Evolutionary conservation across 2,113 vertebrate genomes (phyloP).

Genomic region (Anolis sagrei): DNA sequence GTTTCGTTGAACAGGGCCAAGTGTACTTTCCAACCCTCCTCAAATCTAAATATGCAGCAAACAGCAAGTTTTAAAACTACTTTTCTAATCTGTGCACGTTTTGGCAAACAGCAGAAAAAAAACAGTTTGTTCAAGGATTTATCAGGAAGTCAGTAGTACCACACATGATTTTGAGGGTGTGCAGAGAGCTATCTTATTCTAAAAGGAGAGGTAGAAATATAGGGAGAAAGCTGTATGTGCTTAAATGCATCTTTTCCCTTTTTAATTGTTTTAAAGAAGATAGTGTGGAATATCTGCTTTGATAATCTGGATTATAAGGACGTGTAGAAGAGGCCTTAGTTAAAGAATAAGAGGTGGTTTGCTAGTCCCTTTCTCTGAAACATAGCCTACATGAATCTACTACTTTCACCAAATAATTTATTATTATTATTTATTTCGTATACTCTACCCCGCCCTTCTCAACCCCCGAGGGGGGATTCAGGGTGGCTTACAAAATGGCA

Average conservation of each 20-base stretch:
- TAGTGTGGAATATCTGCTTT: too few relatives aligned
- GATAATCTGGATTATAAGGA: too few relatives aligned
- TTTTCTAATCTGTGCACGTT: conserved; percentile 11
- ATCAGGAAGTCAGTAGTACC: conserved; percentile 29
- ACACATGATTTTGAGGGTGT: conserved; percentile 4
- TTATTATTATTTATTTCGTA: too few relatives aligned
- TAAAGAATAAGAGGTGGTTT: too few relatives aligned
- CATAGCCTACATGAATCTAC: too few relatives aligned
- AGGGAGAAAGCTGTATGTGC: conserved; percentile 1
- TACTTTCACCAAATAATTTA: too few relatives aligned
- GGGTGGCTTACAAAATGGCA: too few relatives aligned
- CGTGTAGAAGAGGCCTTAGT: too few relatives aligned
- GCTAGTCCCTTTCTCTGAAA: too few relatives aligned
- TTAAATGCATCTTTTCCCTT: background rate
- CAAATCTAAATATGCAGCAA: background rate
- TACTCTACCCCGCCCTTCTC: too few relatives aligned
- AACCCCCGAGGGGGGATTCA: too few relatives aligned
- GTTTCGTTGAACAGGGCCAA: background rate
- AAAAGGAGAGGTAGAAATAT: conserved; percentile 1
- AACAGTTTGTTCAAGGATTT: conserved; percentile 21
- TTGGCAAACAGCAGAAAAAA: background rate
- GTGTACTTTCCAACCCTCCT: background rate
- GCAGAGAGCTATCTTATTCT: conserved; percentile 17
- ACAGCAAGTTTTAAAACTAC: background rate
- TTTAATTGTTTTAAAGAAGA: conserved; percentile 25